Evolutionary conservation across 2,113 vertebrate genomes (phyloP).

Genomic region (Suncus etruscus): DNA sequence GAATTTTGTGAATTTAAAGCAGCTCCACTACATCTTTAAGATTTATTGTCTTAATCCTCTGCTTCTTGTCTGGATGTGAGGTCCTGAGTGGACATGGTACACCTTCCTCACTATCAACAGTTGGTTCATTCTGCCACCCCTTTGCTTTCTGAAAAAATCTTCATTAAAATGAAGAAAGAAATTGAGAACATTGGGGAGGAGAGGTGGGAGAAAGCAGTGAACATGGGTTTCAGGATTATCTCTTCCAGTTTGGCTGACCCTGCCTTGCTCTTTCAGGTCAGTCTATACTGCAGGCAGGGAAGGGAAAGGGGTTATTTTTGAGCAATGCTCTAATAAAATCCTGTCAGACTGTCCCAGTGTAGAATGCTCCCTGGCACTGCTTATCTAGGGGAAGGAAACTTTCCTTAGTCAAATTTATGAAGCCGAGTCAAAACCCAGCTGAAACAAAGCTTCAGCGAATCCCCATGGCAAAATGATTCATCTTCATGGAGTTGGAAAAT

Average conservation of each 20-base stretch:
- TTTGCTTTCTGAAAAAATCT: background rate
- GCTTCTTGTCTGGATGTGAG: rapidly evolving
- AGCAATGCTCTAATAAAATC: conserved; percentile 39
- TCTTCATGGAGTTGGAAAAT: conserved; percentile 58
- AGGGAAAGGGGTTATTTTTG: conserved; percentile 40
- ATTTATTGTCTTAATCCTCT: rapidly evolving
- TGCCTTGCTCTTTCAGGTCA: background rate
- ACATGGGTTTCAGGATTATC: background rate
- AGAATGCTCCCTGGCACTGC: conserved; percentile 14
- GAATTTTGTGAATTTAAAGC: background rate
- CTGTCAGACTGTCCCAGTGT: conserved; percentile 46
- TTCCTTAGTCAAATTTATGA: conserved; percentile 71
- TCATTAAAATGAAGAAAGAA: conserved; percentile 9
- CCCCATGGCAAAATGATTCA: conserved; percentile 76
- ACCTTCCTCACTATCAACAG: rapidly evolving
- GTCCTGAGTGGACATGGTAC: rapidly evolving
- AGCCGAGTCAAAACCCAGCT: conserved; percentile 55
- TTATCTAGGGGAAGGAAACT: conserved; percentile 64
- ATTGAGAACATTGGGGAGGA: background rate
- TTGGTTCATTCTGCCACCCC: background rate
- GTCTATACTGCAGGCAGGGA: background rate
- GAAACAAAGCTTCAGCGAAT: conserved; percentile 39
- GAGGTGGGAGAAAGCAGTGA: rapidly evolving
- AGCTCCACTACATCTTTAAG: background rate
- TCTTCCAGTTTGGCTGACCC: too few species aligned